phyloP scores from a whole-genome alignment of 2,797 vertebrate genomes.

The Coregonus ussuriensis region DNA sequence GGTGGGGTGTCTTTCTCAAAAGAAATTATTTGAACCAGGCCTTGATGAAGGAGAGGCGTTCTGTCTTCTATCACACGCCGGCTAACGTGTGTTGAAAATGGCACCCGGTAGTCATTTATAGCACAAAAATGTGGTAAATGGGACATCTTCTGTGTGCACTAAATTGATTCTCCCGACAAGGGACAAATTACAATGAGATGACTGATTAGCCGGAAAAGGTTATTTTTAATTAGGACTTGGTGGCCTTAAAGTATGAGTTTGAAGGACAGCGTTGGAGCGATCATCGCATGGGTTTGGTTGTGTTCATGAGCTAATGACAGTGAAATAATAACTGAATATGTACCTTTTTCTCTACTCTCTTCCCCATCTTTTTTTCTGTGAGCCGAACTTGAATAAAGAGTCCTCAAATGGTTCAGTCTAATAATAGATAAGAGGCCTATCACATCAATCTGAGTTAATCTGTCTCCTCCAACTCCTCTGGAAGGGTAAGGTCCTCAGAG shows the following conservation, averaged over 20 bases:
- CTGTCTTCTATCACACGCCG: background rate
- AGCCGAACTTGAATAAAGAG: background rate
- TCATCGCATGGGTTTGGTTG: background rate
- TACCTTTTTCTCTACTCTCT: background rate
- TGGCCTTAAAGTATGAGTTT: background rate
- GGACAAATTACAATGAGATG: constrained; percentile 47
- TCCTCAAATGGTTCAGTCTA: constrained; percentile 11
- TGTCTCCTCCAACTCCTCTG: background rate
- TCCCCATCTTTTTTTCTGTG: background rate
- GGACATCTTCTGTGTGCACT: constrained; percentile 12
- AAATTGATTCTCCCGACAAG: constrained; percentile 41
- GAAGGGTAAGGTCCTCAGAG: background rate
- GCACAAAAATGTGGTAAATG: background rate
- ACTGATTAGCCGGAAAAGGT: constrained; percentile 23
- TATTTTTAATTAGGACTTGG: background rate
- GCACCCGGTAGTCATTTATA: background rate
- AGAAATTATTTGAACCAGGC: background rate
- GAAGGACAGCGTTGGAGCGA: background rate
- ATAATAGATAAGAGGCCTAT: background rate
- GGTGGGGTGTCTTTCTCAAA: background rate
- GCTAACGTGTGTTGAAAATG: background rate
- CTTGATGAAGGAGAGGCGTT: background rate
- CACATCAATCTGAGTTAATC: background rate
- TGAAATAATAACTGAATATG: background rate
- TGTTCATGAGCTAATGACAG: background rate